These are phyloP conservation scores for Centropus unirufus DNA, from an alignment of 2,113 vertebrate genomes.

Conservation along the genomic window DNA sequence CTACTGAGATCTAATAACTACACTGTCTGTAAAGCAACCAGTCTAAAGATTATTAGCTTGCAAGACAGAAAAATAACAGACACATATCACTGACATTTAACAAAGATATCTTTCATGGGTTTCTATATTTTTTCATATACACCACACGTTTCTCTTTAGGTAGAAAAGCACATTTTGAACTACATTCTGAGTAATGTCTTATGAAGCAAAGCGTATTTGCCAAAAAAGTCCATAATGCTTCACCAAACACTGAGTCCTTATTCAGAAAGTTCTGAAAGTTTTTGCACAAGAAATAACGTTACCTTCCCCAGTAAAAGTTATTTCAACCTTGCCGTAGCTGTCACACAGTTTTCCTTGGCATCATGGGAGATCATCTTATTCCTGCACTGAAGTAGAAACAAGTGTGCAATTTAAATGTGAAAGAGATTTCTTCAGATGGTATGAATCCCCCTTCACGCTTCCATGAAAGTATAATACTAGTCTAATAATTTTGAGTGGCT, in stretches of 20 bases:
- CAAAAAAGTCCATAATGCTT: conserved; percentile 21
- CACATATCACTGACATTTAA: conserved; percentile 63
- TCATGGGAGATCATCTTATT: background rate
- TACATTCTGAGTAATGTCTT: conserved; percentile 34
- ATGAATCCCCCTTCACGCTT: background rate
- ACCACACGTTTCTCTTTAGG: conserved; percentile 39
- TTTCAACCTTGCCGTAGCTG: background rate
- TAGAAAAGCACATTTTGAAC: conserved; percentile 53
- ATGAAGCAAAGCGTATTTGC: conserved; percentile 23
- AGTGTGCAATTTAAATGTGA: background rate
- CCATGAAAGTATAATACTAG: background rate
- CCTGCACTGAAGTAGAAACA: background rate
- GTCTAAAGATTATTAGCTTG: conserved; percentile 68
- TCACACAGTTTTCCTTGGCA: background rate
- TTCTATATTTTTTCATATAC: conserved; percentile 45
- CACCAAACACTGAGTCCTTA: conserved; percentile 19
- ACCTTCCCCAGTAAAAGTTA: background rate
- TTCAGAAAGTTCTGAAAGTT: background rate
- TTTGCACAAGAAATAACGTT: background rate
- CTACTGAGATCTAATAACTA: conserved; percentile 49
- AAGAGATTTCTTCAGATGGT: background rate
- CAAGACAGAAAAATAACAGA: conserved; percentile 69
- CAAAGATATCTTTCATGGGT: conserved; percentile 68
- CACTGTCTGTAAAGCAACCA: conserved; percentile 62
- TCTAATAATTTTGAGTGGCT: background rate